Conservation (phyloP, 2,113 vertebrate genomes). For the Panthera uncia region DNA sequence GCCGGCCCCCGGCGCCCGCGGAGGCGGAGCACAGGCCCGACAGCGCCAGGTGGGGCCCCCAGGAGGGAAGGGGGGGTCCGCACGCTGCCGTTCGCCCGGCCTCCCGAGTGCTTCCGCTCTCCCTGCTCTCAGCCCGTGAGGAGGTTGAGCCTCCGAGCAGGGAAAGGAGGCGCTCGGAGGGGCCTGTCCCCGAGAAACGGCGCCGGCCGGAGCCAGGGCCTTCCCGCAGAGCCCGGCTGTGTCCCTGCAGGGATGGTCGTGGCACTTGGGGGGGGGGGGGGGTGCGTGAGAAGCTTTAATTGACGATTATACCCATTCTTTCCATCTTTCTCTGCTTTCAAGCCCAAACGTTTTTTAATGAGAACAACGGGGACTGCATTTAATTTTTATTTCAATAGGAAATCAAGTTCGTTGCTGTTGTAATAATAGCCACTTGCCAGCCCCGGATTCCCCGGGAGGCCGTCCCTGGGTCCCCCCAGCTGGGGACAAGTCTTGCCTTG, state of each 20-base stretch:
- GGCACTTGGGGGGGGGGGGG: no score
- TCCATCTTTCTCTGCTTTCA: not conserved
- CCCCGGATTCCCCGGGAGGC: accelerated
- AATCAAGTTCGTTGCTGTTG: not conserved
- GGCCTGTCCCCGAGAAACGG: accelerated
- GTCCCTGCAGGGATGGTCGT: accelerated
- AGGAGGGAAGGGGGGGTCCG: no score
- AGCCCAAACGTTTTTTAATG: not conserved
- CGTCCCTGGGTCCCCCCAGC: not conserved
- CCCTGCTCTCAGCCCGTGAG: accelerated
- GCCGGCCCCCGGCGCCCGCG: conserved; percentile 82
- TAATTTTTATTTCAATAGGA: not conserved
- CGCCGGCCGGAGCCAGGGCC: no score
- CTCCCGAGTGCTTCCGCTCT: accelerated
- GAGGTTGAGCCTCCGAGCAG: not conserved
- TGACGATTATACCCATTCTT: accelerated
- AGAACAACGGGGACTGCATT: not conserved
- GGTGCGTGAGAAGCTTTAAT: accelerated
- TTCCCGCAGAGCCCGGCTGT: accelerated
- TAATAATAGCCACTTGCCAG: accelerated
- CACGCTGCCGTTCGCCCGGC: not conserved
- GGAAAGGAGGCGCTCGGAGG: not conserved
- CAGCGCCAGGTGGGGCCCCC: conserved; percentile 87
- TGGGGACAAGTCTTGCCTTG: not conserved
- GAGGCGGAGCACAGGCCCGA: conserved; percentile 91